A percentile compares a stretch with the other conserved stretches of the same genome.
phyloP scores from a whole-genome alignment of 2,113 vertebrate genomes.

The Arvicanthis niloticus region DNA sequence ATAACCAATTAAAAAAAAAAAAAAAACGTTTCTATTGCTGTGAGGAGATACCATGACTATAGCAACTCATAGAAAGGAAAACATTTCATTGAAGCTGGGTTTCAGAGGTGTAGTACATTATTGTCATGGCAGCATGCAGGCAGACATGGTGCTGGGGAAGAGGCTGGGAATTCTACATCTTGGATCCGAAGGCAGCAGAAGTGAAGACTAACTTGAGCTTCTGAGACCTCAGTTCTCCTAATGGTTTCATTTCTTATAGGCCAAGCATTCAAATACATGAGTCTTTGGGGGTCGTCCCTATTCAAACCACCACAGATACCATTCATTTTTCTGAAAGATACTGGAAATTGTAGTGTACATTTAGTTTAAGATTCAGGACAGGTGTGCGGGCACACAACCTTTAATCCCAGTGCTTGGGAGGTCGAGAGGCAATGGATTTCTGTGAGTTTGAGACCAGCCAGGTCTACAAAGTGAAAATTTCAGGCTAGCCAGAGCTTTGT shows the following conservation, averaged over 20 bases:
- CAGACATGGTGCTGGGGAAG: neutral
- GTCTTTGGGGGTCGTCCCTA: neutral
- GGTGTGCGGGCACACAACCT: neutral
- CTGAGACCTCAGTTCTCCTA: neutral
- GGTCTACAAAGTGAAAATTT: neutral
- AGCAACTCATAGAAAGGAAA: neutral
- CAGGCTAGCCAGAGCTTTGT: neutral
- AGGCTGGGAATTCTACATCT: neutral
- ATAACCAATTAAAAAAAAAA: too few relatives aligned
- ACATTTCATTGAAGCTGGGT: neutral
- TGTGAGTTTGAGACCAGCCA: neutral
- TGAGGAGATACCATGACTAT: neutral
- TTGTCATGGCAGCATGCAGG: neutral
- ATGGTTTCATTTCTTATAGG: neutral
- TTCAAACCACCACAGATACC: neutral
- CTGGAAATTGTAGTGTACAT: neutral
- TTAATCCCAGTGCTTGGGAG: neutral
- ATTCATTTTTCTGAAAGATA: slow-evolving; percentile 14
- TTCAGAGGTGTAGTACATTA: neutral
- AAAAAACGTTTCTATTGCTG: neutral
- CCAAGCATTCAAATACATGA: neutral
- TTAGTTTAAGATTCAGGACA: neutral
- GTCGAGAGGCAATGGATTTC: neutral
- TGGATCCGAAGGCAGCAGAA: neutral
- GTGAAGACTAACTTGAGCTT: neutral